A percentile compares a stretch with the other conserved stretches of the same genome.
phyloP scores from a whole-genome alignment of 1,140 invertebrate genomes.

The Trichonephila inaurata region DNA sequence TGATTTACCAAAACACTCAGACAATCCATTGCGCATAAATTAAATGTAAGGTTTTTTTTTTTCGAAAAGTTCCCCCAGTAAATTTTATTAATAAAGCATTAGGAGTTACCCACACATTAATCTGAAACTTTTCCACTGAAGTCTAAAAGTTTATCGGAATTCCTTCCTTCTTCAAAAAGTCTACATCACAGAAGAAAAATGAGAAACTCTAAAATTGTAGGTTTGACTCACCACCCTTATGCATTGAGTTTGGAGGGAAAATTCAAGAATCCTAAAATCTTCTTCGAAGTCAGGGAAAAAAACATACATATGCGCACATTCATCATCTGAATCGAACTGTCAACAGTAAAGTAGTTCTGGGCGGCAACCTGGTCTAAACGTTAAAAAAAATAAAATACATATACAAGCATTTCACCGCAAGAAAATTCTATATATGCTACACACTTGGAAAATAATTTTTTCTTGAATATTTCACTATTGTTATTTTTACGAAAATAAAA shows the following conservation, averaged over 20 bases:
- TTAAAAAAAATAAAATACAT: neutral
- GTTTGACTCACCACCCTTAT: neutral
- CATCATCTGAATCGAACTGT: slow-evolving; percentile 29
- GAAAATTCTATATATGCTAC: neutral
- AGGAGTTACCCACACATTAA: too few species aligned
- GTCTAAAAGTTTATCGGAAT: neutral
- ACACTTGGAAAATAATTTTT: neutral
- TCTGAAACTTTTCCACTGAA: too few species aligned
- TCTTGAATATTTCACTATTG: neutral
- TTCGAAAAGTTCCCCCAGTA: too few species aligned
- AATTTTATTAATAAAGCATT: too few species aligned
- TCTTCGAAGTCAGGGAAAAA: neutral
- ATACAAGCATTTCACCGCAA: neutral
- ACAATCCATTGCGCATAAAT: too few species aligned
- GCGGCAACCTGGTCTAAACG: neutral
- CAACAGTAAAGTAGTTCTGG: slow-evolving; percentile 25
- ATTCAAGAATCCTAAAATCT: neutral
- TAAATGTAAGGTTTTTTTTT: too few species aligned
- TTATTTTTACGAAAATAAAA: too few species aligned
- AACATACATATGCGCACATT: neutral
- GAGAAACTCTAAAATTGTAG: slow-evolving; percentile 7
- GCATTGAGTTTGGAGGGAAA: neutral
- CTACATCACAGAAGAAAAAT: neutral
- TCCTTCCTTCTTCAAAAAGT: neutral
- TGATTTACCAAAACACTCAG: too few species aligned